Base-by-base conservation (phyloP, 2,113 vertebrate species). In the Larimichthys polyactis region DNA sequence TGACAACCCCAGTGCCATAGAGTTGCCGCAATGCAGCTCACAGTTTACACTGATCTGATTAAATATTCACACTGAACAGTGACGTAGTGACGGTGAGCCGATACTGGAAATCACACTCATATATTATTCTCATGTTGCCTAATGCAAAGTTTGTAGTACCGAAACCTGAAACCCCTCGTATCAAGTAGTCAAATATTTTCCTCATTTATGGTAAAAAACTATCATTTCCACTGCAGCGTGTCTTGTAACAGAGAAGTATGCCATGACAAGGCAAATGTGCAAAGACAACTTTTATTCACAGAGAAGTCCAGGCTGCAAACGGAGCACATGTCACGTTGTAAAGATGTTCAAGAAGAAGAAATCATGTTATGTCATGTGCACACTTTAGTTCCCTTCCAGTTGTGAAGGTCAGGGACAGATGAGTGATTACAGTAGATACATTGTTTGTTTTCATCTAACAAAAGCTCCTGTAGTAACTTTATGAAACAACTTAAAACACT, bases 11-110 rank as follows among this genome's bases (percentile, higher is more conserved):
- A 22, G 5, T 12, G 43, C 49, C n/a, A 64, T 51, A 22, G 19
- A 63, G 58, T 20, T 73, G 68, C 57, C 14, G 69, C 84, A 82
- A 19, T 82, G 79, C 52, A 86, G 70, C 64, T 64, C 3, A 19
- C 36, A 48, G 17, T 73, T 73, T 52, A 75, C 22, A 59, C 5
- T 44, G 48, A 49, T 68, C 22, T 27, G 36, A 78, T 78, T 64
- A 52, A 58, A 73, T 81, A 81, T 81, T 73, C 73, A 85, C 62
- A 67, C 1, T 58, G 29, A 59, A 58, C 58, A 43, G 29, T 51
- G 32, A 48, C 4, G 5, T 15, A 19, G 49, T 6, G 60, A 36
- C 1, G 0, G 12, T 22, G 10, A 73, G 17, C 11, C 0, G 5
- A 32, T 51, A 24, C 71, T 32, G 29, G 44, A 57, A 49, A 66